These are phyloP conservation scores for Kryptolebias ocellatus DNA, from an alignment of 2,797 vertebrate genomes.

Conservation along the genomic window DNA sequence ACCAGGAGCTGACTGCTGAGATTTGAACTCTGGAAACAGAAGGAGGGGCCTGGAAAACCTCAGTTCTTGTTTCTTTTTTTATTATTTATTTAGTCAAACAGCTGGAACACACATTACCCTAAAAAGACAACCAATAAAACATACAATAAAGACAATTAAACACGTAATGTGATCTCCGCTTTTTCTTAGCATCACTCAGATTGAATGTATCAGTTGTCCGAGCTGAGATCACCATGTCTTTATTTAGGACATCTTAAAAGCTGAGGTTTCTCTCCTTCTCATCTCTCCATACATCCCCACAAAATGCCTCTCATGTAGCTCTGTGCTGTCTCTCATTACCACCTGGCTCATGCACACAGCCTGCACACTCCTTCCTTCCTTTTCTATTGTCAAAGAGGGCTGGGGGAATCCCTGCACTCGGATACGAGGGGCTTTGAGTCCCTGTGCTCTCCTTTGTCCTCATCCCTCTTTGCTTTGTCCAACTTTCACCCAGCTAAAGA, in stretches of 20 bases:
- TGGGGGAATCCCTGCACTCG: slow-evolving; percentile 76
- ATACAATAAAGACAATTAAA: neutral
- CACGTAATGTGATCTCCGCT: neutral
- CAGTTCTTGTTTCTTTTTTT: slow-evolving; percentile 7
- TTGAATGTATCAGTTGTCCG: neutral
- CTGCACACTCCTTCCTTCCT: slow-evolving; percentile 79
- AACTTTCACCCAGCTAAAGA: slow-evolving; percentile 49
- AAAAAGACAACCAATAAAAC: neutral
- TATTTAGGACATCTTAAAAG: slow-evolving; percentile 16
- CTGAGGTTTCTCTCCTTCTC: slow-evolving; percentile 16
- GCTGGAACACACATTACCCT: slow-evolving; percentile 2
- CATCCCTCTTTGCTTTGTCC: slow-evolving; percentile 40
- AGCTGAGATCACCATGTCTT: neutral
- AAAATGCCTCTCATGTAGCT: slow-evolving; percentile 25
- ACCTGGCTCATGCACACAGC: slow-evolving; percentile 51
- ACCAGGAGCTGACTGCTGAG: slow-evolving; percentile 36
- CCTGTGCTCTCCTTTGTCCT: slow-evolving; percentile 57
- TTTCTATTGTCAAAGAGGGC: slow-evolving; percentile 74
- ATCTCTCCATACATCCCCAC: slow-evolving; percentile 4
- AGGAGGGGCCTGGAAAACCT: slow-evolving; percentile 5
- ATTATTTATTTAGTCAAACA: slow-evolving; percentile 10
- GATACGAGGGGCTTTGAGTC: slow-evolving; percentile 59
- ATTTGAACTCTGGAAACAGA: slow-evolving; percentile 37
- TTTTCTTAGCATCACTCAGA: neutral
- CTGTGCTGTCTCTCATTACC: slow-evolving; percentile 60